Conservation (phyloP, 2,113 vertebrate species). For the Antigone vipio region DNA sequence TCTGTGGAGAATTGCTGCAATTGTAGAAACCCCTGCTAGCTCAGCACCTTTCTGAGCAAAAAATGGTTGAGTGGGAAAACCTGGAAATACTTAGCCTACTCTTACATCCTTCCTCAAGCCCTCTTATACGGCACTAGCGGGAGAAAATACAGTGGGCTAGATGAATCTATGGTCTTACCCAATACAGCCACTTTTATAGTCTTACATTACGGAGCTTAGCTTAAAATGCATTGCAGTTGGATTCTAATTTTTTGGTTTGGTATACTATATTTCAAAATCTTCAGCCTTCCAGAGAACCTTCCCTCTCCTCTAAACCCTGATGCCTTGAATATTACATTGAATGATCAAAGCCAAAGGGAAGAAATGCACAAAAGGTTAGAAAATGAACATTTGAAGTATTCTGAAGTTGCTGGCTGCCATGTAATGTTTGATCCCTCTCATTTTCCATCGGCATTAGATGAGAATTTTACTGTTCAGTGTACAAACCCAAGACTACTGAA, state of each 20-base stretch:
- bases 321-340: neutral
- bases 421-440: neutral
- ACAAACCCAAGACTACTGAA: neutral
- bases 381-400: neutral
- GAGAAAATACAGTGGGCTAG: neutral
- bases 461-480: neutral
- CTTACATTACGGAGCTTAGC: neutral
- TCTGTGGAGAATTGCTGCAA: neutral
- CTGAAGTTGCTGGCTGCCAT: neutral
- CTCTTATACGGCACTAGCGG: rapidly evolving
- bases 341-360: neutral
- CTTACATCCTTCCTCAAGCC: neutral
- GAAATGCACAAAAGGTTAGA: neutral
- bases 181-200: neutral
- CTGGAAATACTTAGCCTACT: neutral
- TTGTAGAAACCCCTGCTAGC: neutral
- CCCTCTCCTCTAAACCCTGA: neutral
- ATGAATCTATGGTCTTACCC: neutral
- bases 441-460: neutral
- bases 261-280: neutral
- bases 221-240: neutral
- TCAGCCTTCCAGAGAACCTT: neutral
- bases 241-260: neutral
- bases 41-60: neutral
- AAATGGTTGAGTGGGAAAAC: neutral